Percentiles rank a stretch among this genome's conserved stretches.
These are phyloP conservation scores for Tetragonula carbonaria DNA, from an alignment of 2,888 invertebrate species.

Conservation along the genomic window DNA sequence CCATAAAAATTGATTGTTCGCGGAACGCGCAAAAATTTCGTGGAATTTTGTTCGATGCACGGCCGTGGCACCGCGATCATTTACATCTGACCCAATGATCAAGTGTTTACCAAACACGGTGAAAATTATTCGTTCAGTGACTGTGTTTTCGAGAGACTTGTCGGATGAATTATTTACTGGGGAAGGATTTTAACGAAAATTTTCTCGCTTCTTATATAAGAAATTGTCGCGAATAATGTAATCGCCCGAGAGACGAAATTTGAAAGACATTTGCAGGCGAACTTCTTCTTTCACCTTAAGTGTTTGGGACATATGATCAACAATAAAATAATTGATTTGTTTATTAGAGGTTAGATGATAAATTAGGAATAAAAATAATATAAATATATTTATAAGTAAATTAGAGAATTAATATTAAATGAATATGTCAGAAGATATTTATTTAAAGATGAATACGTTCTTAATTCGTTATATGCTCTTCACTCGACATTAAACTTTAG, in stretches of 20 bases:
- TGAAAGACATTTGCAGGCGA: neutral
- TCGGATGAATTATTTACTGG: constrained; percentile 8
- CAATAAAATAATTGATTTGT: too few relatives aligned
- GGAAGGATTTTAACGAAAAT: too few relatives aligned
- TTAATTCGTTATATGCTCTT: too few relatives aligned
- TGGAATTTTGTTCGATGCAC: neutral
- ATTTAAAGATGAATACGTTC: too few relatives aligned
- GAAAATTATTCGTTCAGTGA: constrained; percentile 36
- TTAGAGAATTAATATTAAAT: too few relatives aligned
- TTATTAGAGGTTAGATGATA: too few relatives aligned
- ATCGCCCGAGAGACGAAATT: neutral
- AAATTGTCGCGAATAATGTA: neutral
- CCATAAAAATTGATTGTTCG: constrained; percentile 34
- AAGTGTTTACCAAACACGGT: neutral
- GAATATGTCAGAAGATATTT: too few relatives aligned
- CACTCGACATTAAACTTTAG: too few relatives aligned
- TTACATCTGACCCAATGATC: neutral
- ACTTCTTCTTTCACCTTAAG: neutral
- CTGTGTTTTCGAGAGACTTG: neutral
- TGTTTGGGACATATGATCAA: too few relatives aligned
- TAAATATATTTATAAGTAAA: too few relatives aligned
- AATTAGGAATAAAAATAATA: too few relatives aligned
- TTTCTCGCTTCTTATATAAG: too few relatives aligned
- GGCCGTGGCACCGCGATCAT: neutral
- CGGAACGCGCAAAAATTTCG: constrained; percentile 9